Conservation (phyloP, 1,140 invertebrate genomes). For the Eriosoma lanigerum region DNA sequence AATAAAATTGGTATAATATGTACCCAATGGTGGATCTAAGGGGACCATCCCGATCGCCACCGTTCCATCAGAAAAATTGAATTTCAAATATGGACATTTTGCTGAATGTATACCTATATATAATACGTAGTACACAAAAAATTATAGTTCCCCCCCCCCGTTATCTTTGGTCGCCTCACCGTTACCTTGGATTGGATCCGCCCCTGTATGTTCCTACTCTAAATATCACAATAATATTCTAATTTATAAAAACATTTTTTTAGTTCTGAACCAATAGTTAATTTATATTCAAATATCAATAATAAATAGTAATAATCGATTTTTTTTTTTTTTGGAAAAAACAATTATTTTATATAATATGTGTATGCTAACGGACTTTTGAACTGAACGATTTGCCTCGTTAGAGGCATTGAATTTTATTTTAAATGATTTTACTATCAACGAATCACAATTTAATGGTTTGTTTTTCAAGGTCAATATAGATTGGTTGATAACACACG, state of each 20-base stretch:
- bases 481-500: background rate
- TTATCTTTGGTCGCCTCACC: no score
- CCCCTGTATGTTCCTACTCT: no score
- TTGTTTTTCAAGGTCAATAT: background rate
- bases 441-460: background rate
- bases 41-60: no score
- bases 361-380: background rate
- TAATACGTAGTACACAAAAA: no score
- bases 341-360: background rate
- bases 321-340: background rate
- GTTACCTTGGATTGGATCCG: no score
- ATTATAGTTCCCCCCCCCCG: no score
- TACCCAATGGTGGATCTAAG: no score
- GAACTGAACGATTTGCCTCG: background rate
- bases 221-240: no score
- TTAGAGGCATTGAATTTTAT: conserved; percentile 1
- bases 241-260: background rate
- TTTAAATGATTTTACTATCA: background rate
- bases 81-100: no score
- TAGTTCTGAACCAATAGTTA: background rate
- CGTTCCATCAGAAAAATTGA: no score
- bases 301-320: background rate
- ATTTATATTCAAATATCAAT: background rate
- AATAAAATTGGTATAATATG: background rate
- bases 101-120: no score